These are phyloP conservation scores for Sanderia malayensis DNA, from an alignment of 30 jellyfish, hydroid and myxozoan genomes.

Conservation along the genomic window DNA sequence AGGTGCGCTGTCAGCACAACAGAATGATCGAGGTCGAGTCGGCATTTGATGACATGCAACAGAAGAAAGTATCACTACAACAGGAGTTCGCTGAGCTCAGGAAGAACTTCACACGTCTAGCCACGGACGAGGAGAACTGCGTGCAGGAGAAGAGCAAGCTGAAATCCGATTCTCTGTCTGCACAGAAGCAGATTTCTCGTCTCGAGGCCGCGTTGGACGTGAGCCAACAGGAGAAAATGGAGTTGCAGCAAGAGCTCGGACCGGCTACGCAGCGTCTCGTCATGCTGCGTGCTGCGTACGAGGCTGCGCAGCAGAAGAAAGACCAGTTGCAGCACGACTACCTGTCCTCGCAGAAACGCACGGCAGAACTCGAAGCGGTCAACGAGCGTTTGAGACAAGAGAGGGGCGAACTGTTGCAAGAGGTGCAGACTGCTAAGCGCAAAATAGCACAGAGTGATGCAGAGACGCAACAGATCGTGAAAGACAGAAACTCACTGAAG, in stretches of 20 bases:
- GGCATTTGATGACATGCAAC: slow-evolving; percentile 90
- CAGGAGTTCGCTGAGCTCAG: slow-evolving; percentile 87
- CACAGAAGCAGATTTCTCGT: slow-evolving; percentile 95
- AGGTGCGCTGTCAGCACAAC: slow-evolving; percentile 76
- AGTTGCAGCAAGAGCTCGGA: slow-evolving; percentile 98
- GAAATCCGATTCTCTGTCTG: slow-evolving; percentile 84
- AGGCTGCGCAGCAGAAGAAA: slow-evolving; percentile 94
- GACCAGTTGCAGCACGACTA: slow-evolving; percentile 89
- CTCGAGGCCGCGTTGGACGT: slow-evolving; percentile 98
- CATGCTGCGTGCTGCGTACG: slow-evolving; percentile 97
- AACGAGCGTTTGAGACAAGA: slow-evolving; percentile 89
- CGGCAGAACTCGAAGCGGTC: slow-evolving; percentile 79
- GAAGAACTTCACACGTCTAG: slow-evolving; percentile 83
- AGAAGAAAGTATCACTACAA: slow-evolving; percentile 68
- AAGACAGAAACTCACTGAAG: slow-evolving; percentile 67
- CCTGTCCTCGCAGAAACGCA: slow-evolving; percentile 78
- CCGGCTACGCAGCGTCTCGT: slow-evolving; percentile 98
- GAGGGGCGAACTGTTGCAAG: slow-evolving; percentile 82
- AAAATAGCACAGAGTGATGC: slow-evolving; percentile 67
- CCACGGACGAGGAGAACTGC: slow-evolving; percentile 92
- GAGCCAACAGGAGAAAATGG: slow-evolving; percentile 94
- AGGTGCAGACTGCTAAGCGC: slow-evolving; percentile 76
- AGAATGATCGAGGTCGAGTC: slow-evolving; percentile 90
- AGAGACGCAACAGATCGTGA: slow-evolving; percentile 65
- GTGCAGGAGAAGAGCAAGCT: slow-evolving; percentile 88